Conservation (phyloP, 2,888 invertebrate species). For the Cephus rjabovi region DNA sequence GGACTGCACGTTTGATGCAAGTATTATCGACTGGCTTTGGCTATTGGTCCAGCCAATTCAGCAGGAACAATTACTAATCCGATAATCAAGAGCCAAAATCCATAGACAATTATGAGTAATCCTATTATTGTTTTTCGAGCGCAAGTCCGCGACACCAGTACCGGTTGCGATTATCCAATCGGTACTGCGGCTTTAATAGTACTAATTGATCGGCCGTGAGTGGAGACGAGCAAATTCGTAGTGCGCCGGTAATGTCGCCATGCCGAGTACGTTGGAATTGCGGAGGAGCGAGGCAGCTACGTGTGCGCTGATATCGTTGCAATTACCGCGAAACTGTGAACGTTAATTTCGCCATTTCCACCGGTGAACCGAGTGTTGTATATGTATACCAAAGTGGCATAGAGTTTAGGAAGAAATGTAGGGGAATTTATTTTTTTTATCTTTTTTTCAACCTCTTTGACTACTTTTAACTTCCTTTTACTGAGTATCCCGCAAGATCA, state of each 20-base stretch:
- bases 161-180: not conserved
- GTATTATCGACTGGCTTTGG: not conserved
- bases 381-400: not conserved
- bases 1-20: not conserved
- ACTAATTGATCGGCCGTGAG: not conserved
- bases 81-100: not conserved
- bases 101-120: not conserved
- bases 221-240: not conserved
- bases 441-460: not conserved
- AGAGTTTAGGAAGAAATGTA: not conserved
- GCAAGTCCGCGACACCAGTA: not conserved
- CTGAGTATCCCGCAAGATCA: not conserved
- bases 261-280: not conserved
- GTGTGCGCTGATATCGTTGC: not conserved
- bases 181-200: not conserved
- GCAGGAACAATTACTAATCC: not conserved
- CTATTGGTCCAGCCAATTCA: not conserved
- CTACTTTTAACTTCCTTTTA: not conserved
- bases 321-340: constrained; percentile 17
- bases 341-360: constrained; percentile 22
- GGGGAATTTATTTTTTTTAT: not conserved
- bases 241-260: not conserved
- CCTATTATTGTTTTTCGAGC: not conserved
- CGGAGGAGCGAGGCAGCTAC: not conserved
- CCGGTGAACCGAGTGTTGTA: not conserved